phyloP scores from a whole-genome alignment of 2,113 vertebrate genomes.

The Hepsetus odoe region DNA sequence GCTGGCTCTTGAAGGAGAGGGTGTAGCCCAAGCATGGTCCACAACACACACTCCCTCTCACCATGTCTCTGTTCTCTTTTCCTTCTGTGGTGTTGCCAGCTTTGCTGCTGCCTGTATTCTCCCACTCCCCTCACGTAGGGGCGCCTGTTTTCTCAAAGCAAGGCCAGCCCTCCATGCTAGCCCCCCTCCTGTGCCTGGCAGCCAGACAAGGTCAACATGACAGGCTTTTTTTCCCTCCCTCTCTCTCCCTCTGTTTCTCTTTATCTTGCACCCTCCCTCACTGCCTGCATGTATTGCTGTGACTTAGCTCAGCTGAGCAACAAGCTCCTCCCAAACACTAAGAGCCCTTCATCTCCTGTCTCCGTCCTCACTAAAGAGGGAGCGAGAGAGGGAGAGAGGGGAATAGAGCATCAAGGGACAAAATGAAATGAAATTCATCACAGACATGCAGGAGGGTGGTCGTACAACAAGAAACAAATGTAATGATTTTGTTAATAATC shows the following conservation, averaged over 20 bases:
- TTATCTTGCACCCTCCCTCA: conserved; percentile 8
- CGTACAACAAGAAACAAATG: neutral
- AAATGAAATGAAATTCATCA: conserved; percentile 15
- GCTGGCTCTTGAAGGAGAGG: conserved; percentile 52
- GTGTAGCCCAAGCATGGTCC: neutral
- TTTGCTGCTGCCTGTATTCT: conserved; percentile 59
- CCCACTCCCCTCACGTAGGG: conserved; percentile 58
- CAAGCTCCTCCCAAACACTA: conserved; percentile 63
- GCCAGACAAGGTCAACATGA: conserved; percentile 72
- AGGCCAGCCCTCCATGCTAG: conserved; percentile 34
- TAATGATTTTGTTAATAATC: no score
- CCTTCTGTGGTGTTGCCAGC: conserved; percentile 58
- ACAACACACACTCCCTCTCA: neutral
- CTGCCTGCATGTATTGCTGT: conserved; percentile 24
- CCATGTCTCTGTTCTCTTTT: conserved; percentile 59
- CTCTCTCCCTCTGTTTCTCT: conserved; percentile 36
- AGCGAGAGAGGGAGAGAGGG: conserved; percentile 64
- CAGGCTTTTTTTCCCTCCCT: conserved; percentile 46
- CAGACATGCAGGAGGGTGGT: neutral
- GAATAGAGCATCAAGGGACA: neutral
- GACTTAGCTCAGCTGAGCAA: conserved; percentile 55
- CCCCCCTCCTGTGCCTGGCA: conserved; percentile 56
- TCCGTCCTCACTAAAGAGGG: conserved; percentile 62
- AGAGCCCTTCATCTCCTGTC: conserved; percentile 67
- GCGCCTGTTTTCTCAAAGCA: conserved; percentile 61